Conservation (phyloP, 64 coral and sea anemone genomes). For the Stichodactyla mertensii region DNA sequence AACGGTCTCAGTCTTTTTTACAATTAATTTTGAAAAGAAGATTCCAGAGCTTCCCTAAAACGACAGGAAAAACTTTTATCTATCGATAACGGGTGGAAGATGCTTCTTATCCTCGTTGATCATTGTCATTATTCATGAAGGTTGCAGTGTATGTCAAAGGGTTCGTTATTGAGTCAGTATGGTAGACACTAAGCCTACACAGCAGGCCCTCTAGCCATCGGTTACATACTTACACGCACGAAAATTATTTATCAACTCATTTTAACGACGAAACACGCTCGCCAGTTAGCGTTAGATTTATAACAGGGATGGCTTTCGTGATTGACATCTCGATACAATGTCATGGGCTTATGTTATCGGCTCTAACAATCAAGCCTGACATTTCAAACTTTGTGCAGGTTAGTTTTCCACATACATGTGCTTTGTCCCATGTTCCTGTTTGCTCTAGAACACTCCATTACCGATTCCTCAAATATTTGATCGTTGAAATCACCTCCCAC, state of each 20-base stretch:
- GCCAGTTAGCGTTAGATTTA: background rate
- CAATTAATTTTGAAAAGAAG: no score
- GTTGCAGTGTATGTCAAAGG: background rate
- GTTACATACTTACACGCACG: background rate
- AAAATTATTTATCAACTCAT: no score
- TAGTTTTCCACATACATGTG: background rate
- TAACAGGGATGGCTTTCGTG: no score
- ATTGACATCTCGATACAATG: background rate
- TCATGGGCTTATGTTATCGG: background rate
- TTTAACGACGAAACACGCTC: background rate
- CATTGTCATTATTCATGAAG: background rate
- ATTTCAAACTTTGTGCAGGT: background rate
- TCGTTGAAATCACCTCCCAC: background rate
- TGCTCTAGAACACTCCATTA: background rate
- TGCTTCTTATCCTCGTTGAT: no score
- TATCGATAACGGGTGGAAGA: background rate
- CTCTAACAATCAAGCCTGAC: background rate
- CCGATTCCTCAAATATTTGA: background rate
- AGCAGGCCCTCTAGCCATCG: background rate
- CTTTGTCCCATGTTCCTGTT: no score
- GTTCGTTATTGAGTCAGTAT: background rate
- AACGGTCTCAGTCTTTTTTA: no score
- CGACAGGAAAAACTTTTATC: background rate
- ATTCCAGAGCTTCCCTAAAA: no score
- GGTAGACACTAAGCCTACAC: background rate